A percentile compares a stretch with the other conserved stretches of the same genome.
phyloP scores from a whole-genome alignment of 1,140 invertebrate species.

The Agrypnia vestita region DNA sequence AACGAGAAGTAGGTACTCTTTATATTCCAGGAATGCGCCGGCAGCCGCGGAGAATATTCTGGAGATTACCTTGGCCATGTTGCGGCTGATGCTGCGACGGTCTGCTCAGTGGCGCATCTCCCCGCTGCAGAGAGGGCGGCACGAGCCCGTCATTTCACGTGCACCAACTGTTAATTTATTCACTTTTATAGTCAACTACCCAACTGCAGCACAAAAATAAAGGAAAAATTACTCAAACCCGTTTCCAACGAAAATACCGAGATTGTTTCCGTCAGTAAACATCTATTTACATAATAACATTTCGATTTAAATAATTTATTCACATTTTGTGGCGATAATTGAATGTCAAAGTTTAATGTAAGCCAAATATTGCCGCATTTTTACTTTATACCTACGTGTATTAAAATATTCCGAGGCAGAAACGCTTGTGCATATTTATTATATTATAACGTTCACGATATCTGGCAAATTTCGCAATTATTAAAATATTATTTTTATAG shows the following conservation, averaged over 20 bases:
- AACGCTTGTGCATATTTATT: too few species aligned
- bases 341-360: slow-evolving; percentile 18
- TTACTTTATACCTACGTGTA: too few species aligned
- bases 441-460: too few species aligned
- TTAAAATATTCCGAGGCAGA: too few species aligned
- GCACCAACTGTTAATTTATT: slow-evolving; percentile 27
- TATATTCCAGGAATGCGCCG: background rate
- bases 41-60: background rate
- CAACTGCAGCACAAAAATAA: slow-evolving; percentile 24
- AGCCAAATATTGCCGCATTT: background rate
- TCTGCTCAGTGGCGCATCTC: background rate
- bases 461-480: too few species aligned
- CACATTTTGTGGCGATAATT: background rate
- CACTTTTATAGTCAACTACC: slow-evolving; percentile 12
- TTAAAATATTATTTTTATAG: too few species aligned
- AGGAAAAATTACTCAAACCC: slow-evolving; percentile 5
- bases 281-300: slow-evolving; percentile 7
- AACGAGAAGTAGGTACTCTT: background rate
- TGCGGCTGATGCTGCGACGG: background rate
- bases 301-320: slow-evolving; percentile 32
- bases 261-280: slow-evolving; percentile 21
- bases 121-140: background rate
- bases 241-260: background rate
- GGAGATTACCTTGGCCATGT: slow-evolving; percentile 29
- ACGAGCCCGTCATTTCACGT: background rate